Conservation (phyloP, 2,113 vertebrate genomes). For the Phyllostomus discolor region DNA sequence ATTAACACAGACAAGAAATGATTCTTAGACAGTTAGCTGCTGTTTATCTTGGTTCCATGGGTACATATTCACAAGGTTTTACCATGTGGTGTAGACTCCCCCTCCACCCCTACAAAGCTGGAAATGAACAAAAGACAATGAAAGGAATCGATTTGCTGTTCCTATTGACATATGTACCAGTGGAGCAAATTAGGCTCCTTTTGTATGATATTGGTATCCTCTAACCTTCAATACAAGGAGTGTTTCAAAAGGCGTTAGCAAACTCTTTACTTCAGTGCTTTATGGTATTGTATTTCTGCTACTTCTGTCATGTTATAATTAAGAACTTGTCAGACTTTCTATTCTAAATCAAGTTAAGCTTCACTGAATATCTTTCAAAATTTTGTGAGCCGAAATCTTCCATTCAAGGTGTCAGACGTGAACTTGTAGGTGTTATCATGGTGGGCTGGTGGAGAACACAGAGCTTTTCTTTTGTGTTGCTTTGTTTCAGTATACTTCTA, state of each 20-base stretch:
- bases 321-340: constrained; percentile 62
- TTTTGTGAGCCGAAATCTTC: constrained; percentile 28
- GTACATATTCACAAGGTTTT: background rate
- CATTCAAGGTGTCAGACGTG: constrained; percentile 55
- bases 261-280: constrained; percentile 41
- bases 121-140: background rate
- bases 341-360: constrained; percentile 59
- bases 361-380: constrained; percentile 61
- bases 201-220: background rate
- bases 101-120: background rate
- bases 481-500: background rate
- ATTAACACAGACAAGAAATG: background rate
- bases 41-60: background rate
- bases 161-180: background rate
- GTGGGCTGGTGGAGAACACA: background rate
- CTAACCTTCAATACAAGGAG: constrained; percentile 16
- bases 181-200: background rate
- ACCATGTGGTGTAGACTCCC: background rate
- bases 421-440: background rate
- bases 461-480: background rate
- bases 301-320: constrained; percentile 57
- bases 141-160: background rate
- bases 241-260: background rate
- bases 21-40: background rate
- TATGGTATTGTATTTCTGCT: constrained; percentile 38